Conservation (phyloP, 2,113 vertebrate species). For the Lates calcarifer region DNA sequence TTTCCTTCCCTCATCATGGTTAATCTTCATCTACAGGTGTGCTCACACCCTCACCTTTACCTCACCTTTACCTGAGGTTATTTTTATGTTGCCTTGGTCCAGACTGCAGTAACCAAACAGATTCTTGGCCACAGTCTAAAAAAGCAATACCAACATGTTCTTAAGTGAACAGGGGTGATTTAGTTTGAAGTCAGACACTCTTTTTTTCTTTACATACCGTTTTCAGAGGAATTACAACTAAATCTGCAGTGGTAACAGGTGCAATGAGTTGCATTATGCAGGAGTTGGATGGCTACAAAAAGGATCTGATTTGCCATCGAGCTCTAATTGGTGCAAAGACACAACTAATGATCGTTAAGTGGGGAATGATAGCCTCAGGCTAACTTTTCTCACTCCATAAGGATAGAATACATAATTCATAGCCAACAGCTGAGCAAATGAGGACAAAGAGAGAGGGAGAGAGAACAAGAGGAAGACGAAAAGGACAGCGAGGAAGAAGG, state of each 20-base stretch:
- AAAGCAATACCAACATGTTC: background rate
- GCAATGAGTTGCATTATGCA: constrained; percentile 70
- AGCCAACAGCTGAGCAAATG: constrained; percentile 77
- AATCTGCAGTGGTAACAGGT: constrained; percentile 55
- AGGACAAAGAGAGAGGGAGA: constrained; percentile 67
- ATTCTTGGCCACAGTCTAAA: background rate
- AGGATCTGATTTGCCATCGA: constrained; percentile 70
- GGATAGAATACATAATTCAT: constrained; percentile 83
- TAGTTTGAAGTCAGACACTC: background rate
- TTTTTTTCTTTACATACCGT: background rate
- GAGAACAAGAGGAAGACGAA: constrained; percentile 37
- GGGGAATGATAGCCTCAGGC: constrained; percentile 76
- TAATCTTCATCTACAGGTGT: background rate
- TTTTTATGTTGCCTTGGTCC: background rate
- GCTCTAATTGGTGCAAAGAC: constrained; percentile 78
- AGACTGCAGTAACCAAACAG: background rate
- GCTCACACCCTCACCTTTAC: background rate
- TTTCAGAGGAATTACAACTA: constrained; percentile 22
- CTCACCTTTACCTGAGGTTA: background rate
- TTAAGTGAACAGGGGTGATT: background rate
- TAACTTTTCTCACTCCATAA: constrained; percentile 82
- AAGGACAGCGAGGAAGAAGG: constrained; percentile 47
- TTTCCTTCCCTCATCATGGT: background rate
- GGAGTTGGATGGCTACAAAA: constrained; percentile 50
- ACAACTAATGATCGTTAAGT: constrained; percentile 80